Evolutionary conservation across 2,797 vertebrate genomes (phyloP).

Genomic region (Gadopsis marmoratus): DNA sequence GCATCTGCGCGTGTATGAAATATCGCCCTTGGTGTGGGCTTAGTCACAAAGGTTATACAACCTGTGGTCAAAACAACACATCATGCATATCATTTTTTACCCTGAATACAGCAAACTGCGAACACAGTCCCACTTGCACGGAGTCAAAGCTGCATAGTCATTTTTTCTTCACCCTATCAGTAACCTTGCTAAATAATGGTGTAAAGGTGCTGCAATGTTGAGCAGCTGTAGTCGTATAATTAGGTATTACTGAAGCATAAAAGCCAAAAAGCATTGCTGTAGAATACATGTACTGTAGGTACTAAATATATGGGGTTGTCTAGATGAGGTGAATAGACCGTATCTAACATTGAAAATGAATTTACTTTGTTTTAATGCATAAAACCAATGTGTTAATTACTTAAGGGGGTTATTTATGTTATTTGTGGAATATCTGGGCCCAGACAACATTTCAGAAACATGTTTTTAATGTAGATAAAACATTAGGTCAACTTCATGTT

Average conservation of each 20-base stretch:
- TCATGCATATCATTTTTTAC: not conserved
- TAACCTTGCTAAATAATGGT: not conserved
- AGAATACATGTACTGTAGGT: no score
- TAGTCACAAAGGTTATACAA: conserved; percentile 30
- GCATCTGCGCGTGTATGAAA: conserved; percentile 44
- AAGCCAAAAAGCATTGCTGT: no score
- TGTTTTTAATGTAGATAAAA: not conserved
- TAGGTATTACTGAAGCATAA: not conserved
- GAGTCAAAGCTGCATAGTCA: not conserved
- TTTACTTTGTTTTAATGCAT: not conserved
- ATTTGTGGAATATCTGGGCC: not conserved
- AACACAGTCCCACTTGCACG: no score
- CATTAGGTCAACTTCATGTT: no score
- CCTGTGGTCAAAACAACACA: conserved; percentile 8
- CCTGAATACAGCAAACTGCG: not conserved
- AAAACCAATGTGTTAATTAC: not conserved
- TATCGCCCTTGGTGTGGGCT: conserved; percentile 40
- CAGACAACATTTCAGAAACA: not conserved
- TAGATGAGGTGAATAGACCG: no score
- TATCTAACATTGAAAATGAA: no score
- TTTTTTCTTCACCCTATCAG: not conserved
- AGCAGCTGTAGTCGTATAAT: not conserved
- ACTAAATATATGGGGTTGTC: no score
- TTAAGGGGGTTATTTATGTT: not conserved
- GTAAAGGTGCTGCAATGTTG: not conserved